Evolutionary conservation across 2,797 vertebrate genomes (phyloP), one percentile per base, ranked within the genome.

Genomic region (Nyctalus aviator): DNA sequence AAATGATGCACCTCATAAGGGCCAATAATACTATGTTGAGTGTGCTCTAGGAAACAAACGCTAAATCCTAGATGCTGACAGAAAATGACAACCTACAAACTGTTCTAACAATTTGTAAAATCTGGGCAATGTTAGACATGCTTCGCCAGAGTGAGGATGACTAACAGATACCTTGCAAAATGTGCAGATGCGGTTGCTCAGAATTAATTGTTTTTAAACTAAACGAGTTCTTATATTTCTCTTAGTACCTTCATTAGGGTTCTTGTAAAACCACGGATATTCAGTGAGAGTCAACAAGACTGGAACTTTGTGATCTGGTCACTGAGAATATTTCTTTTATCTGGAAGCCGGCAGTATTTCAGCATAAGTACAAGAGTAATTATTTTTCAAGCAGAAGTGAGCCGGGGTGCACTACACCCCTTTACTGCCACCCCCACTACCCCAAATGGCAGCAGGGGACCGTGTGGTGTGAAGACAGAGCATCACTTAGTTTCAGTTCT

Each of bases 61-160:
- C 62, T 37, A 2, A 69, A 0, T 73, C 27, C 68, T 44, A 88
- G 69, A 94, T 76, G 64, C 75, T 64, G 62, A 89, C 76, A 82
- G 6, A 4, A 91, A 97, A 94, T 35, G 88, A 84, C 30, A 91
- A 71, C 13, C 2, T 90, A 72, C 68, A 35, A 92, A 93, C 90
- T 68, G 14, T 44, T 84, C 32, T 20, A 94, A 7, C 8, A 44
- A 4, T 50, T 83, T 68, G 55, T 81, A 93, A 82, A 20, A 41
- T 0, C 0, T 30, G 20, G 75, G 8, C 72, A 72, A 79, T 75
- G 35, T 21, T 72, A 68, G 37, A 92, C 92, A 64, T 35, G 1
- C 23, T 10, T 88, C 48, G 44, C 2, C 69, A 27, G 46, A 82
- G 20, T 94, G 69, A 90, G 89, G 30, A 64, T n/a, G 35, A 82